Evolutionary conservation across 2,888 invertebrate species (phyloP).

Genomic region (Lucinisca nassula): DNA sequence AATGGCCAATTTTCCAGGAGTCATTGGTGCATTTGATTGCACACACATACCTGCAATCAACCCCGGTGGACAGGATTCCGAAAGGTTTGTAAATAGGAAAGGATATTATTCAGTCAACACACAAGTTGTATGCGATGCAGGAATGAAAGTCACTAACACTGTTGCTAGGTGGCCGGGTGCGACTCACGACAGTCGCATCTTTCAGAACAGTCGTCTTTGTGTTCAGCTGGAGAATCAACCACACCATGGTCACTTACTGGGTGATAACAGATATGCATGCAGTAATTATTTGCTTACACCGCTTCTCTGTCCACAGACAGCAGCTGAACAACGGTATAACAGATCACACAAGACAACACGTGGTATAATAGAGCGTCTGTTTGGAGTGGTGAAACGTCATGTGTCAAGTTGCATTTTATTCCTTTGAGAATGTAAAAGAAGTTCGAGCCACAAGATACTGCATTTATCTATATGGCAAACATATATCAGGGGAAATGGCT

Average conservation of each 20-base stretch:
- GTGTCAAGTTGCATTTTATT: background rate
- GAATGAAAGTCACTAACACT: background rate
- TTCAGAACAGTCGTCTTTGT: background rate
- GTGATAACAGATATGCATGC: slow-evolving; percentile 6
- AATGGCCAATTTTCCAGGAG: background rate
- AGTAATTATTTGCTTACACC: background rate
- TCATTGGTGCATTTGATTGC: background rate
- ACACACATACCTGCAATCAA: background rate
- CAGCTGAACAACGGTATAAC: background rate
- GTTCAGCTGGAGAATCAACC: background rate
- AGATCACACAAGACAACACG: background rate
- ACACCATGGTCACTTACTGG: background rate
- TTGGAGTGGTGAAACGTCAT: background rate
- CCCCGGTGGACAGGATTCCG: background rate
- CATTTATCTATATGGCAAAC: background rate
- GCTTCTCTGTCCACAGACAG: background rate
- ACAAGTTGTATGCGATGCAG: background rate
- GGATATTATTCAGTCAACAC: background rate
- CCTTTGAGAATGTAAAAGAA: background rate
- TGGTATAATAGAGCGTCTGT: slow-evolving; percentile 12
- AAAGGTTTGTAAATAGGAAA: background rate
- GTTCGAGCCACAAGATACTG: background rate
- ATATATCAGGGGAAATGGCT: background rate
- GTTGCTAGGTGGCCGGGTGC: background rate
- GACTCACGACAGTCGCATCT: background rate